Conservation (phyloP, 2,888 invertebrate genomes). For the Nemapogon koenigi region DNA sequence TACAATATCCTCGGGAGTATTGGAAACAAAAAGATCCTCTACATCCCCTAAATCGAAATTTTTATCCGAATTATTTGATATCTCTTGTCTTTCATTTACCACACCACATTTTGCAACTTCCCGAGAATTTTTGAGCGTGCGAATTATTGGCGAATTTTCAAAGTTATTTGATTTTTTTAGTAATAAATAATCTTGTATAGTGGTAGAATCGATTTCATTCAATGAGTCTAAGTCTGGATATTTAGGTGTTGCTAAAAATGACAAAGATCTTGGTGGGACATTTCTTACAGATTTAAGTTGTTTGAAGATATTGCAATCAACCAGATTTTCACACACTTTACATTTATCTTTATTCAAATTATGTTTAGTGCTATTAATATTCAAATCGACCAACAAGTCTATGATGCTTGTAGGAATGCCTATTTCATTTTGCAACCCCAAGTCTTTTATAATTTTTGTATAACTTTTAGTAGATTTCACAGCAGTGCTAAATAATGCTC, state of each 20-base stretch:
- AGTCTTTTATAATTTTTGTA: constrained; percentile 44
- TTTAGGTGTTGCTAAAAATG: constrained; percentile 24
- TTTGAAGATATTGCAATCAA: constrained; percentile 22
- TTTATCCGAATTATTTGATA: constrained; percentile 19
- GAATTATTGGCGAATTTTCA: no score
- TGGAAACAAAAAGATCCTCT: constrained; percentile 42
- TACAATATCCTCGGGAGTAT: constrained; percentile 26
- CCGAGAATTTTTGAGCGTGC: no score
- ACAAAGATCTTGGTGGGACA: constrained; percentile 17
- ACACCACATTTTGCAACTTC: background rate
- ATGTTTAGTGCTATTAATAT: constrained; percentile 33
- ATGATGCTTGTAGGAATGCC: constrained; percentile 38
- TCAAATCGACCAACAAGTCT: constrained; percentile 52
- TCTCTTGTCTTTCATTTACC: constrained; percentile 6
- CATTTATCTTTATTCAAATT: constrained; percentile 27
- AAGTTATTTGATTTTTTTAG: constrained; percentile 17
- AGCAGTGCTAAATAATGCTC: constrained; percentile 56
- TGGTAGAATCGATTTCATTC: constrained; percentile 32
- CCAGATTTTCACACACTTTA: constrained; percentile 42
- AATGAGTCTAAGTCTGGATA: constrained; percentile 40
- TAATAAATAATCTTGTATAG: constrained; percentile 24
- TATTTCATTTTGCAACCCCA: constrained; percentile 39
- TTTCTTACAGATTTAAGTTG: constrained; percentile 17
- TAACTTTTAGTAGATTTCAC: constrained; percentile 54
- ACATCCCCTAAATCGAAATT: constrained; percentile 50